Base-by-base conservation (phyloP, 2,888 invertebrate genomes). In the Leucania comma region DNA sequence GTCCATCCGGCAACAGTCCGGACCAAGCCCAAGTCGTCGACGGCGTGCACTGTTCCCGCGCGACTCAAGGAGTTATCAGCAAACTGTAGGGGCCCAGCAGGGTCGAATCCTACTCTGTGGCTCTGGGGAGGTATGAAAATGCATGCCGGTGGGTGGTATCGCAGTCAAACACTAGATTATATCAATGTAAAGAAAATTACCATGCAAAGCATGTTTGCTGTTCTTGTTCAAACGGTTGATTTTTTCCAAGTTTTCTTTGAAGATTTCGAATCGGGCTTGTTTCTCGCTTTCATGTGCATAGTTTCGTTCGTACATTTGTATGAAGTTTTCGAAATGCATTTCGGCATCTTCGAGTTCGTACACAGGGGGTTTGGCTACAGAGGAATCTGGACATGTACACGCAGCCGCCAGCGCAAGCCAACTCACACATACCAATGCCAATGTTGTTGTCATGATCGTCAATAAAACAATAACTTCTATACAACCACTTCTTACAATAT, bases 201-300 rank as follows among this genome's bases (percentile, higher is more conserved):
- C 81, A 12, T 32, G 77, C 4, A 68, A 70, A 29, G 74, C 54
- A 5, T 61, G 10, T 3, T 72, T 5, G 22, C 54, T 65, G 0
- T 62, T 26, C 1, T 38, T 14, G 38, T 84, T 80, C 65, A 63
- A 9, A 0, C 14, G 32, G 10, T 76, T 81, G 0, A 68, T 32
- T 2, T 29, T 20, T 9, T 48, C 9, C 42, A 84, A 63, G 22
- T 67, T 73, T 4, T 56, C 26, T 69, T 75, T 81, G 42, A 84
- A 84, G 53, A 74, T 77, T 48, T 65, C 17, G 32, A 79, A 77
- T 9, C 81, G 75, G 3, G 12, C 2, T 58, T 58, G 62, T n/a
- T 75, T 84, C 48, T 84, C 83, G 1, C 42, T 1, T 24, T 72
- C 51, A 10, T 64, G 4, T 1, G 35, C 42, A 58, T 84, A 84